Evolutionary conservation across 1,140 invertebrate species (phyloP), one percentile per base, ranked within the genome.

Genomic region (Ips nitidus): DNA sequence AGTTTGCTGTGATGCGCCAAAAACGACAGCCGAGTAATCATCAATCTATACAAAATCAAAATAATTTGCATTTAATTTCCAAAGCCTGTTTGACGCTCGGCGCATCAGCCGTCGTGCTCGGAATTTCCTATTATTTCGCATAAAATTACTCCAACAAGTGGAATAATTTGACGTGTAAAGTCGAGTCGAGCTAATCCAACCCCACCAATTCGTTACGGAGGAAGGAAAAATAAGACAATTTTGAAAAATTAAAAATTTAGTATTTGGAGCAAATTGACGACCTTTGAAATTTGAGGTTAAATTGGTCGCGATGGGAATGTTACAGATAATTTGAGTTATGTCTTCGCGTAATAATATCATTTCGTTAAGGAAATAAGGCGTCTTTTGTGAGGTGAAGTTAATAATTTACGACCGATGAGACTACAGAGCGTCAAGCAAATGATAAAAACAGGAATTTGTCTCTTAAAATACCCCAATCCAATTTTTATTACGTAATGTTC

Each of bases 131-230:
- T 70, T 64, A 47, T 56, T 40, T 40, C 53, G 39, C 43, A 22
- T 50, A 47, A 72, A 72, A 72, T 72, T 72, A 66, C 66, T 66
- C 63, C 63, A 72, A 72, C 67, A 59, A 72, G 71, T 69, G 57
- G 67, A 65, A 72, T 70, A 72, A 72, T 72, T 70, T 62, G 63
- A 60, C 68, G 67, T 53, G 67, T 57, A 59, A 57, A 47, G 55
- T 58, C 50, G 41, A 2, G n/a, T 41, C 22, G 42, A 40, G 22
- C 22, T 22, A 22, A 3, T 50, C 45, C 45, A 6, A 50, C 45
- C 43, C 47, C 36, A 36, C 41, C 40, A 39, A 36, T 40, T 22
- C 38, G 40, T 41, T n/a, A 39, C 53, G 53, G 22, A 39, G 6
- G 6, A 56, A 36, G 36, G n/a, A 56, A 39, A 56, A 56, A 56